phyloP scores from a whole-genome alignment of 2,888 invertebrate species.

The Agriopis marginaria region DNA sequence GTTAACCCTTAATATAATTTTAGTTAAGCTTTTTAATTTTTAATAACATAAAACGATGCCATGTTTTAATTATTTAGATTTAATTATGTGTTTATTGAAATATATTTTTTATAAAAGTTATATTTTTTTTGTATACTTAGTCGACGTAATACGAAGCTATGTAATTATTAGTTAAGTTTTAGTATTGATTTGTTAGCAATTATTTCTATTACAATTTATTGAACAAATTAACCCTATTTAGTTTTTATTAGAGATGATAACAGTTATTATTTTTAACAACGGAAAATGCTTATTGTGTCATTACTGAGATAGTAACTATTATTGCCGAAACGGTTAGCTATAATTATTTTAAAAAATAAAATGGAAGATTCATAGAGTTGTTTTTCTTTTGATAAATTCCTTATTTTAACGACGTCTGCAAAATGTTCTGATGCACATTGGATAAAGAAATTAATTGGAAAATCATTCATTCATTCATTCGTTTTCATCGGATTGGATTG shows the following conservation, averaged over 20 bases:
- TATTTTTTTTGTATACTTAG: conserved; percentile 79
- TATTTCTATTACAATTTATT: conserved; percentile 54
- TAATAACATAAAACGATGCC: conserved; percentile 77
- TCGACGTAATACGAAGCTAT: conserved; percentile 72
- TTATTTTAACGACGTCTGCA: no score
- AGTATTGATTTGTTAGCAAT: conserved; percentile 75
- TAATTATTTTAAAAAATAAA: conserved; percentile 88
- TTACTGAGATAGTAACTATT: conserved; percentile 84
- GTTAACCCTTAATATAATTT: conserved; percentile 47
- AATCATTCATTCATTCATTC: no score
- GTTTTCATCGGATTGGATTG: no score
- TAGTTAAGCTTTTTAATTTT: conserved; percentile 59
- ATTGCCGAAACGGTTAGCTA: conserved; percentile 87
- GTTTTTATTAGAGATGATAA: conserved; percentile 60
- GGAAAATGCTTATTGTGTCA: conserved; percentile 85
- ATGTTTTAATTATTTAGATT: conserved; percentile 82
- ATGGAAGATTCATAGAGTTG: conserved; percentile 80
- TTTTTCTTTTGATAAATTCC: conserved; percentile 53
- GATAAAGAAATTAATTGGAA: no score
- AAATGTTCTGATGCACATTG: no score
- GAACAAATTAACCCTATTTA: conserved; percentile 79
- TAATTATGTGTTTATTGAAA: conserved; percentile 81
- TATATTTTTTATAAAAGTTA: conserved; percentile 85
- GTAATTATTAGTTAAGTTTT: conserved; percentile 81
- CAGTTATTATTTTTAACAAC: conserved; percentile 73